Conservation (phyloP, 2,888 invertebrate species). For the Seira sanloemensis region DNA sequence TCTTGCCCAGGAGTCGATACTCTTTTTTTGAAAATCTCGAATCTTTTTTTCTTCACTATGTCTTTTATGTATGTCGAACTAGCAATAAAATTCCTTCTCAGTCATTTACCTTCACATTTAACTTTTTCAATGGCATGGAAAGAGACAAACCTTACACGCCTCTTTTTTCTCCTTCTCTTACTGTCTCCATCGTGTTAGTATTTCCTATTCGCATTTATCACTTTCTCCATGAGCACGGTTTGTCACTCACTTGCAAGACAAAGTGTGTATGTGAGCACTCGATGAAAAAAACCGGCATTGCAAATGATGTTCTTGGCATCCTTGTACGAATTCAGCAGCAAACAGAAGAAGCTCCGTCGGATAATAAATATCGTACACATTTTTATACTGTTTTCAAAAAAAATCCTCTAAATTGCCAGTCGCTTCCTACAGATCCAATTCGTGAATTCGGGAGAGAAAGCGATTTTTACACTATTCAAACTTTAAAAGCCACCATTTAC, state of each 20-base stretch:
- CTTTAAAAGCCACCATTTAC: too few relatives aligned
- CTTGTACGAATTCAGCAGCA: too few relatives aligned
- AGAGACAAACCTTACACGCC: constrained; percentile 38
- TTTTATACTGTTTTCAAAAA: too few relatives aligned
- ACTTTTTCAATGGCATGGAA: constrained; percentile 54
- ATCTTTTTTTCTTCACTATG: too few relatives aligned
- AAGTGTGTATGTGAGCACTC: neutral
- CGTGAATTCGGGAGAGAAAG: too few relatives aligned
- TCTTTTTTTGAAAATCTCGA: neutral
- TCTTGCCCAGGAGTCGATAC: neutral
- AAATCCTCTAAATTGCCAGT: too few relatives aligned
- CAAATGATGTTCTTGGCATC: neutral
- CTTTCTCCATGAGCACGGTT: constrained; percentile 15
- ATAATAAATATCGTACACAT: too few relatives aligned
- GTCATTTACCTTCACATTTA: constrained; percentile 50
- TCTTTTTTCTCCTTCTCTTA: constrained; percentile 15
- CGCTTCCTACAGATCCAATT: too few relatives aligned
- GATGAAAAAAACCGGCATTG: neutral
- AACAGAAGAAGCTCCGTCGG: too few relatives aligned
- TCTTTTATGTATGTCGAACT: constrained; percentile 9
- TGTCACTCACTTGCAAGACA: neutral
- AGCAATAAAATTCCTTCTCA: constrained; percentile 48
- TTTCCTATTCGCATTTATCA: constrained; percentile 49
- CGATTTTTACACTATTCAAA: too few relatives aligned
- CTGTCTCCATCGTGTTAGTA: constrained; percentile 19